Evolutionary conservation across 2,888 invertebrate genomes (phyloP).

Genomic region (Zelleria hepariella): DNA sequence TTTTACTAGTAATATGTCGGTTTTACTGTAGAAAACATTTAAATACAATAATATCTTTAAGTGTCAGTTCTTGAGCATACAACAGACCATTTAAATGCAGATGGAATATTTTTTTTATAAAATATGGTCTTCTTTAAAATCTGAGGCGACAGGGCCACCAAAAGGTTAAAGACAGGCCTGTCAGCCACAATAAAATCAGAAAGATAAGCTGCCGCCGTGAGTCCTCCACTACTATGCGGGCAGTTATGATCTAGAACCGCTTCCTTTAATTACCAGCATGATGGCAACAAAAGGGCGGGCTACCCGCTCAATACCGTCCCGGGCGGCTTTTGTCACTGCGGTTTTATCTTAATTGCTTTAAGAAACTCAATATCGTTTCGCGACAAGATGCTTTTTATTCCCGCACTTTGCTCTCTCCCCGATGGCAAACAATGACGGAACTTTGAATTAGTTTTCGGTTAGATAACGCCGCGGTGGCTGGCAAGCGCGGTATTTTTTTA

Average conservation of each 20-base stretch:
- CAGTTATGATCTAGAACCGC: constrained; percentile 2
- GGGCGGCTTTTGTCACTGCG: constrained; percentile 48
- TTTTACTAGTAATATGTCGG: too few species aligned
- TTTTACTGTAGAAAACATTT: too few species aligned
- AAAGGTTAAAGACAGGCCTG: too few species aligned
- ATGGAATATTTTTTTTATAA: too few species aligned
- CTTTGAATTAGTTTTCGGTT: constrained; percentile 64
- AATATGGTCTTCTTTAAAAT: too few species aligned
- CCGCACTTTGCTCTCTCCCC: constrained; percentile 40
- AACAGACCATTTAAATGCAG: too few species aligned
- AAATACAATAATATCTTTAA: too few species aligned
- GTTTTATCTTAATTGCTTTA: constrained; percentile 69
- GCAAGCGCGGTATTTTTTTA: constrained; percentile 13
- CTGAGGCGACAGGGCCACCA: too few species aligned
- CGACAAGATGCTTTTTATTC: constrained; percentile 67
- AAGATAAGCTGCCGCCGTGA: not conserved
- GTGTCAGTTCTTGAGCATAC: too few species aligned
- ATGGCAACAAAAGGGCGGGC: constrained; percentile 34
- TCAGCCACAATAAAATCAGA: not conserved
- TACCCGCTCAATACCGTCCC: constrained; percentile 26
- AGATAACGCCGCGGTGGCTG: constrained; percentile 35
- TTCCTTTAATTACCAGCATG: constrained; percentile 10
- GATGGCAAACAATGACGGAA: constrained; percentile 59
- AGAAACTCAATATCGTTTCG: constrained; percentile 67
- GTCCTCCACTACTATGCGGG: constrained; percentile 2